Evolutionary conservation across 2,113 vertebrate species (phyloP).

Genomic region (Xyrauchen texanus): DNA sequence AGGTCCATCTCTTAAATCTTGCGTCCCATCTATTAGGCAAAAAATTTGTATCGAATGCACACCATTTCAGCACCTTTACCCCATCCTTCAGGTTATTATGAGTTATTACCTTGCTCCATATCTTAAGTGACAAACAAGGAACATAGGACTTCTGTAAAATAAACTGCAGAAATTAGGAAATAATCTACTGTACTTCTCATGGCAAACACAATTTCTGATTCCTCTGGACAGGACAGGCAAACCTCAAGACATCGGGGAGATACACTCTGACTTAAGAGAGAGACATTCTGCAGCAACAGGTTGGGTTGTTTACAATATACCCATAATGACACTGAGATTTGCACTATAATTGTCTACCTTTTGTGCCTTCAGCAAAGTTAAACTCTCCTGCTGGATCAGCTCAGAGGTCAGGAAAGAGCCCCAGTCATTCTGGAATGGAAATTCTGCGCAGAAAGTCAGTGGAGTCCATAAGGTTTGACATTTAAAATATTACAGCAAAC

Average conservation of each 20-base stretch:
- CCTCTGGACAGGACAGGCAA: conserved; percentile 48
- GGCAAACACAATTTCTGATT: neutral
- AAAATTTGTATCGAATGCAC: no score
- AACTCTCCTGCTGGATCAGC: conserved; percentile 20
- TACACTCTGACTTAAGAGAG: conserved; percentile 13
- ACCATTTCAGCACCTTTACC: no score
- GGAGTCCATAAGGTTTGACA: conserved; percentile 49
- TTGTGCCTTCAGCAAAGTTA: conserved; percentile 10
- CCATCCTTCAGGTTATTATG: no score
- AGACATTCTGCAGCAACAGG: conserved; percentile 40
- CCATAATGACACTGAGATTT: neutral
- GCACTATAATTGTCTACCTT: no score
- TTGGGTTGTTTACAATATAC: neutral
- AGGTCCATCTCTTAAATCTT: no score
- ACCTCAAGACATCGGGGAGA: conserved; percentile 34
- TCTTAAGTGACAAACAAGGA: no score
- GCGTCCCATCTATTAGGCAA: no score
- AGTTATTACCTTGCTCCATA: no score
- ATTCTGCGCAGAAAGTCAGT: conserved; percentile 35
- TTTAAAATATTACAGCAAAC: neutral
- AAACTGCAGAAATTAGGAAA: no score
- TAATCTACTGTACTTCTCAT: no score
- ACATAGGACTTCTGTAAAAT: no score
- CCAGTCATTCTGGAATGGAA: conserved; percentile 13
- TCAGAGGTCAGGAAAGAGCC: neutral